Base-by-base conservation (phyloP, 2,888 invertebrate species). In the Limnephilus lunatus region DNA sequence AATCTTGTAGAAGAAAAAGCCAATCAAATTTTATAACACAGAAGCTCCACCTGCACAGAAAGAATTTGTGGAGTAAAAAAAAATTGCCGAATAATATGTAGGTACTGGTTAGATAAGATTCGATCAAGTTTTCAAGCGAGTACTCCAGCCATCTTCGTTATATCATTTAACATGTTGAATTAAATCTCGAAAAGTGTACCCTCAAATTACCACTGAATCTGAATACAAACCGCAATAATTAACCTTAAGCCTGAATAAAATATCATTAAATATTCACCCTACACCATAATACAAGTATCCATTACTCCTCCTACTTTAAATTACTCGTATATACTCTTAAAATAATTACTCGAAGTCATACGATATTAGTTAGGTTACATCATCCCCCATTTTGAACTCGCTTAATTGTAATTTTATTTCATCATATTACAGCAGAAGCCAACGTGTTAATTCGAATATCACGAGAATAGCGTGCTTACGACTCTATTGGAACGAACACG, bases 371-470 rank as follows among this genome's bases (percentile, higher is more conserved):
- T 68, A n/a, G 68, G 9, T 68, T 25, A 19, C 9, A 25, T 0
- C 68, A 25, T 25, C n/a, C 68, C 68, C 68, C n/a, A 68, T 68
- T 25, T 68, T 25, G 68, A 25, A 68, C 25, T 68, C 25, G 25
- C 68, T 68, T 68, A 68, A 68, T 68, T 68, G 68, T 68, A 68
- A 68, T 68, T 68, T 68, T 68, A 68, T 68, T 68, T 68, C 25
- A 68, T 68, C 68, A 68, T 68, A 68, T 82, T 82, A 32, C 82
- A 82, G 82, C 82, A 31, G 82, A 82, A 82, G 31, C 82, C 30
- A 5, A 86, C 44, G 35, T 44, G 44, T 44, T 86, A 86, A 86
- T 86, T 86, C 11, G 85, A 86, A 86, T 44, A 44, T 86, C 44
- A 85, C n/a, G 35, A 39, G n/a, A 32, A 32, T 39, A 32, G 32